These are phyloP conservation scores for Tetragonisca angustula DNA, from an alignment of 2,888 invertebrate genomes.

Conservation along the genomic window DNA sequence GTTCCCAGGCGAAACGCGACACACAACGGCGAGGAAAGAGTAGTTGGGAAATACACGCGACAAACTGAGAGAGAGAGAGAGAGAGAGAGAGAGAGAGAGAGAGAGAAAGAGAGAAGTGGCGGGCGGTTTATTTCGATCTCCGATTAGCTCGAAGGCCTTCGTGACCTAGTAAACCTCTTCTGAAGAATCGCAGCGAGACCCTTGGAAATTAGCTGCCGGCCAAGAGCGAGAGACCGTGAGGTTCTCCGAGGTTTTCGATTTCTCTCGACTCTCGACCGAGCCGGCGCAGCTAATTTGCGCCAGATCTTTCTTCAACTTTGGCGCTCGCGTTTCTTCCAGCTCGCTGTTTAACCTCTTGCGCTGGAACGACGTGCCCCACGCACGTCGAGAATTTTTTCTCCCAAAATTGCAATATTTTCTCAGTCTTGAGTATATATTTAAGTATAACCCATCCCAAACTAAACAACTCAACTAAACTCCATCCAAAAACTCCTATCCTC, in stretches of 20 bases:
- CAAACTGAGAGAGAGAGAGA: neutral
- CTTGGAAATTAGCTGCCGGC: conserved; percentile 12
- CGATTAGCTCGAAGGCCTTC: conserved; percentile 13
- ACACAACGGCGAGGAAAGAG: neutral
- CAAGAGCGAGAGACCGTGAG: neutral
- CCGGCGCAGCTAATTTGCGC: conserved; percentile 3
- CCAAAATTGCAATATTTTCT: too few species aligned
- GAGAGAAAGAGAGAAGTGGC: neutral
- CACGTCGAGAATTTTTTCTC: too few species aligned
- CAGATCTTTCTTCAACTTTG: neutral
- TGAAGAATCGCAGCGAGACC: conserved; percentile 19
- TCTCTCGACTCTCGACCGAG: neutral
- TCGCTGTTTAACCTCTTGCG: too few species aligned
- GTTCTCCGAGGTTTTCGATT: neutral
- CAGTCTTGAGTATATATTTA: too few species aligned
- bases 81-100: neutral
- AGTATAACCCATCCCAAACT: too few species aligned
- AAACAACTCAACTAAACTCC: too few species aligned
- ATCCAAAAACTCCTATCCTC: too few species aligned
- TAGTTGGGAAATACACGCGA: neutral
- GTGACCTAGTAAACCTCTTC: conserved; percentile 31
- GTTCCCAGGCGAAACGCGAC: too few species aligned
- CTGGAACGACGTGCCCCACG: too few species aligned
- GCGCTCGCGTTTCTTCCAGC: neutral
- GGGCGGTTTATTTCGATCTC: conserved; percentile 13